phyloP scores from a whole-genome alignment of 2,888 invertebrate genomes.

The Phengaris alcon region DNA sequence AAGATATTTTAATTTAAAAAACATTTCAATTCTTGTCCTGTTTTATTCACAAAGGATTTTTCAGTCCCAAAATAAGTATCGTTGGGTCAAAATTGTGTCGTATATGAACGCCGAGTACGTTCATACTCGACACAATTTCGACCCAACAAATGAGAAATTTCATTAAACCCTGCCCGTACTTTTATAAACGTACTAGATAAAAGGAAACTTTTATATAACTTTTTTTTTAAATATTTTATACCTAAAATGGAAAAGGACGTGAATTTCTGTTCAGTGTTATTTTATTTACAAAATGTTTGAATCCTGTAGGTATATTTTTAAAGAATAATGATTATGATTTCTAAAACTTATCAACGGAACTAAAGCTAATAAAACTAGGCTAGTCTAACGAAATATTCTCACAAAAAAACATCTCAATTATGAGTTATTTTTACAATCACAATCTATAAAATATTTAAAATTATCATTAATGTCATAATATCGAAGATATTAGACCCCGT shows the following conservation, averaged over 20 bases:
- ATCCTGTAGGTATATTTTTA: no score
- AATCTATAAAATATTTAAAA: neutral
- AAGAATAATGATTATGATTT: no score
- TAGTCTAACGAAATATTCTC: no score
- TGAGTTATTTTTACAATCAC: no score
- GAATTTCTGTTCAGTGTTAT: no score
- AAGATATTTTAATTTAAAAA: conserved; percentile 12
- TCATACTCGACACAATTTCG: no score
- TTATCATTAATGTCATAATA: neutral
- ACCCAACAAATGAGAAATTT: neutral
- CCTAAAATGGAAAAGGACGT: no score
- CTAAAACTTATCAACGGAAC: no score
- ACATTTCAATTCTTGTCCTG: neutral
- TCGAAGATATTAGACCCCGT: neutral
- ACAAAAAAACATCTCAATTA: no score
- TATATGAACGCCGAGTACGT: neutral
- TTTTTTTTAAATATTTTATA: neutral
- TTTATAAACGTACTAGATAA: neutral
- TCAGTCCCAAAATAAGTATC: conserved; percentile 7
- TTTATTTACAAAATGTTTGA: no score
- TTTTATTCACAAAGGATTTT: neutral
- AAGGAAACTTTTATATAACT: neutral
- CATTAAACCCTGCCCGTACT: conserved; percentile 2
- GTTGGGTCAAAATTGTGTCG: conserved; percentile 24
- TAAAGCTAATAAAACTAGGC: no score